Evolutionary conservation across 2,113 vertebrate genomes (phyloP).

Genomic region (Callochromis pleurospilus): DNA sequence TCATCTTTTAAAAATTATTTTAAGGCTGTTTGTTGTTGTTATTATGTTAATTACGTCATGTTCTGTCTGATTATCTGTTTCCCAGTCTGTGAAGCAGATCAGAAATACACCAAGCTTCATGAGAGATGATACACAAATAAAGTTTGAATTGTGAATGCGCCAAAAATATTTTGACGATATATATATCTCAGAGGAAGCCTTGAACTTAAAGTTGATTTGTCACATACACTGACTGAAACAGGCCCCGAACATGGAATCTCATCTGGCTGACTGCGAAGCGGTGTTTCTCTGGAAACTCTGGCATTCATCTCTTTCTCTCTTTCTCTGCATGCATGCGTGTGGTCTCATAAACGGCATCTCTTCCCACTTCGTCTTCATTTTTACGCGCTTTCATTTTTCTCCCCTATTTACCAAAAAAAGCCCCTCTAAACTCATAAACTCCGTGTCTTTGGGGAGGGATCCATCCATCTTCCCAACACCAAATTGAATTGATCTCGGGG

Average conservation of each 20-base stretch:
- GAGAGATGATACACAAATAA: background rate
- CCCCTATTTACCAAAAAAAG: conserved; percentile 55
- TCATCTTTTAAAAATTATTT: accelerated
- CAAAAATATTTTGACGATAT: background rate
- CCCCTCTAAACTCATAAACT: conserved; percentile 61
- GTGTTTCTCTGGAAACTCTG: background rate
- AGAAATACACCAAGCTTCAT: background rate
- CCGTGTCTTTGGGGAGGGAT: conserved; percentile 58
- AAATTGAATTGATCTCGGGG: conserved; percentile 64
- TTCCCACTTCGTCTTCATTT: conserved; percentile 67
- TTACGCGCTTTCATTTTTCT: conserved; percentile 55
- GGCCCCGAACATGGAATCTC: background rate
- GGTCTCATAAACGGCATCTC: conserved; percentile 49
- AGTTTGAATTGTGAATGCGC: background rate
- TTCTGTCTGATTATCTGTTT: background rate
- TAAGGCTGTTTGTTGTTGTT: background rate
- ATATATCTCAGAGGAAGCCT: background rate
- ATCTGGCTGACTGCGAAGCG: conserved; percentile 16
- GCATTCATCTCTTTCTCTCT: background rate
- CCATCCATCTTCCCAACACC: conserved; percentile 71
- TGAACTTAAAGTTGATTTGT: background rate
- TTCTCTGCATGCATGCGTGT: conserved; percentile 18
- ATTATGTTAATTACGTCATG: background rate
- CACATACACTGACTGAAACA: background rate
- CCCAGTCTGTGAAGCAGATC: background rate